These are phyloP conservation scores for Antennarius maculatus DNA, from an alignment of 2,797 vertebrate genomes.

Conservation along the genomic window DNA sequence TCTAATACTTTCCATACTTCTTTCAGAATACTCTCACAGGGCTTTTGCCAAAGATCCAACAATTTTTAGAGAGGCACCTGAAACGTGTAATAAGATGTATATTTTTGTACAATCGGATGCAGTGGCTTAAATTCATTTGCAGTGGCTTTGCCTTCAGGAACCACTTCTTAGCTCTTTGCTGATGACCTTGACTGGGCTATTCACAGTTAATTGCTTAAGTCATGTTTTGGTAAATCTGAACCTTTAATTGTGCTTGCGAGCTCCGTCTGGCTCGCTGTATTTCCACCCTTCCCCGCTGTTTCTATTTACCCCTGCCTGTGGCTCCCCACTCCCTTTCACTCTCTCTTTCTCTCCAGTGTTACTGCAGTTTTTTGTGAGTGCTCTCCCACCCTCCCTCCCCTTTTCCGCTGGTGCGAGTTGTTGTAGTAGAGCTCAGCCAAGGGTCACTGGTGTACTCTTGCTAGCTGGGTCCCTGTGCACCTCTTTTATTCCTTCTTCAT, in stretches of 20 bases:
- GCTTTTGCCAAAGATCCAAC: conserved; percentile 45
- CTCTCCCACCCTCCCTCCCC: conserved; percentile 60
- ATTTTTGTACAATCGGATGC: conserved; percentile 39
- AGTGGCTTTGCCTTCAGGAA: conserved; percentile 68
- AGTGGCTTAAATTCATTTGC: conserved; percentile 58
- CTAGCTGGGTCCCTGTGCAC: conserved; percentile 59
- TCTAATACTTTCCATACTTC: conserved; percentile 70
- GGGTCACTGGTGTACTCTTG: conserved; percentile 76
- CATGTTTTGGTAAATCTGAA: conserved; percentile 80
- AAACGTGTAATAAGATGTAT: conserved; percentile 47
- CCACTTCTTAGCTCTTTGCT: conserved; percentile 41
- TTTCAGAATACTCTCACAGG: conserved; percentile 52
- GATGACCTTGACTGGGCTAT: conserved; percentile 57
- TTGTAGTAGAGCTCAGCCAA: conserved; percentile 80
- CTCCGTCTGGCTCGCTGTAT: conserved; percentile 49
- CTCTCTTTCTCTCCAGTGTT: conserved; percentile 48
- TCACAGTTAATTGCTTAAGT: conserved; percentile 74
- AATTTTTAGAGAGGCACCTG: conserved; percentile 61
- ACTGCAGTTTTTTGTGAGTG: conserved; percentile 58
- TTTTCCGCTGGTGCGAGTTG: conserved; percentile 76
- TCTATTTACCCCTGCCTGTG: conserved; percentile 54
- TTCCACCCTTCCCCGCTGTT: conserved; percentile 53
- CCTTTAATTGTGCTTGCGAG: conserved; percentile 69
- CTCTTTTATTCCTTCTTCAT: conserved; percentile 61
- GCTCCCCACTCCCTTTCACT: conserved; percentile 56